Base-by-base conservation (phyloP, 2,113 vertebrate genomes). In the Anarrhichthys ocellatus region DNA sequence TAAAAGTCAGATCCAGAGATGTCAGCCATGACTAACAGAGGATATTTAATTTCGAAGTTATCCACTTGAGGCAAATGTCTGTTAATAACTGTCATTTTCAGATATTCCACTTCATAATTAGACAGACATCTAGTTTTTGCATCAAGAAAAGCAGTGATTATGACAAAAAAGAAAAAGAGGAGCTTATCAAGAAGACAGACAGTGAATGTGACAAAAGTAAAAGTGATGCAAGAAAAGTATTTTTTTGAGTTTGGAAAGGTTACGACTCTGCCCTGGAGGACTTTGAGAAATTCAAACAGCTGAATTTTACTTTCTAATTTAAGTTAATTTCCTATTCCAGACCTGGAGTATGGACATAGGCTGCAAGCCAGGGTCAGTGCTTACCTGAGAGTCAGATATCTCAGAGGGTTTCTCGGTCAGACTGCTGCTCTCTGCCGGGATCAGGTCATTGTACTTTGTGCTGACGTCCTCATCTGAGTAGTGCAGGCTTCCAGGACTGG, bases 401-500 rank as follows among this genome's bases (percentile, higher is more conserved):
- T 99, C 98, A 0, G 98, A 99, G 76, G 98, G 98, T 84, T 99
- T 99, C 94, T 99, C 98, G 0, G 97, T 99, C 82, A 99, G 95
- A 85, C 98, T 99, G 95, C 98, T 97, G 96, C 97, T 99, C 94
- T 99, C 98, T 0, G 97, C 97, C 0, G 97, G 97, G 92, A 99
- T 97, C 89, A 99, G 96, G 93, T 99, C 98, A 0, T 99, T 99
- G 91, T 99, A 99, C 79, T 99, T 99, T 63, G 94, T 91, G 92
- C 97, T 97, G 90, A 99, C 96, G 0, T 99, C 98, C 92, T 99
- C 98, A 2, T 99, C 98, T 0, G 98, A 99, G 92, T 99, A 99
- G 92, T 99, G 97, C 62, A 99, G 96, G 88, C 97, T 98, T 81
- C 98, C 98, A 0, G 98, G 98, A 87, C 97, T 99, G 87, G 98